A percentile compares a stretch with the other conserved stretches of the same genome.
phyloP scores from a whole-genome alignment of 2,113 vertebrate species.

The Montifringilla adamsi region DNA sequence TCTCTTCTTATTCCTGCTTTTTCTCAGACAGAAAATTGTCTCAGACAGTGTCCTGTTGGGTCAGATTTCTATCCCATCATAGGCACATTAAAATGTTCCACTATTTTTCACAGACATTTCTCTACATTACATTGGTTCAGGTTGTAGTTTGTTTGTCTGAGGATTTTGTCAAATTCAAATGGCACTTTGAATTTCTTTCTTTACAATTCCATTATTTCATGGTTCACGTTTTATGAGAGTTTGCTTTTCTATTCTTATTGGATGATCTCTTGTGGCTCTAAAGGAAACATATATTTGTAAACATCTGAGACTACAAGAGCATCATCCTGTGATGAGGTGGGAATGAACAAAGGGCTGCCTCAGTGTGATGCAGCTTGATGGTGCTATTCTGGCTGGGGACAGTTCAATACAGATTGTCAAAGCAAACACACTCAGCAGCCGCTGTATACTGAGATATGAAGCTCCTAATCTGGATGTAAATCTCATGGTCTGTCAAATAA shows the following conservation, averaged over 20 bases:
- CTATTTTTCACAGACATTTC: neutral
- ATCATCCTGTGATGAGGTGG: neutral
- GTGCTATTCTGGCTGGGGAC: neutral
- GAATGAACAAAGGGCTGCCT: neutral
- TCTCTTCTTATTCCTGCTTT: neutral
- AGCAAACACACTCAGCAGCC: neutral
- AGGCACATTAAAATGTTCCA: neutral
- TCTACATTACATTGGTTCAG: neutral
- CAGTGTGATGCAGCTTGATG: neutral
- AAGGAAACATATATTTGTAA: neutral
- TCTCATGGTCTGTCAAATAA: constrained; percentile 1
- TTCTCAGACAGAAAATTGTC: neutral
- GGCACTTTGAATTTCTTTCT: neutral
- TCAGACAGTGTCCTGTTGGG: neutral
- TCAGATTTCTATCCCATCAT: neutral
- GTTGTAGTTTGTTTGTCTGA: neutral
- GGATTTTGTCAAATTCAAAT: neutral
- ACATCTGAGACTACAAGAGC: neutral
- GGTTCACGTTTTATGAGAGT: neutral
- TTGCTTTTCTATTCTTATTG: neutral
- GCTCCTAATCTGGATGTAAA: neutral
- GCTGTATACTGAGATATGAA: neutral
- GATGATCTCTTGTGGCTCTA: neutral
- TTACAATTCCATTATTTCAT: neutral
- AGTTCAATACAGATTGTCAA: neutral